Percentiles rank a stretch among this genome's conserved stretches.
Conservation (phyloP, 2,113 vertebrate species). For the Stegostoma tigrinum region DNA sequence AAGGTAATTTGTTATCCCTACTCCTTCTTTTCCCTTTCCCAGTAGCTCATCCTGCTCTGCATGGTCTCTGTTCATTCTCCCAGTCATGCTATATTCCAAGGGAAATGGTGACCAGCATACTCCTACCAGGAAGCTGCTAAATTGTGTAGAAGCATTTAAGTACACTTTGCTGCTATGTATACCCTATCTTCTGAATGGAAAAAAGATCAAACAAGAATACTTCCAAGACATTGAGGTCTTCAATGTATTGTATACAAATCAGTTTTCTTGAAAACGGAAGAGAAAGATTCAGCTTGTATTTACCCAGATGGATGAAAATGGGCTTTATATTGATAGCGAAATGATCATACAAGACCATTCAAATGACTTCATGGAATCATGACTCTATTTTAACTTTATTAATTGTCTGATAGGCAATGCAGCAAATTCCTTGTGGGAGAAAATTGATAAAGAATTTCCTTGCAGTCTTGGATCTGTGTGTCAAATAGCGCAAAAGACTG, state of each 20-base stretch:
- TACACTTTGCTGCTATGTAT: too few species aligned
- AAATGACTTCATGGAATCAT: background rate
- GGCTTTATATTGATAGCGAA: background rate
- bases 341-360: background rate
- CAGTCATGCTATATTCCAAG: background rate
- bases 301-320: background rate
- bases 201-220: background rate
- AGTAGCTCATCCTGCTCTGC: background rate
- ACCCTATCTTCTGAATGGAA: background rate
- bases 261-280: background rate
- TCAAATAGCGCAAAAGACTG: background rate
- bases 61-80: background rate
- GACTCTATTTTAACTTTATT: background rate
- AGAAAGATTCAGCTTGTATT: background rate
- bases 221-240: background rate
- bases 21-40: background rate
- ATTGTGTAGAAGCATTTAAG: background rate
- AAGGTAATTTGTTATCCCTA: background rate
- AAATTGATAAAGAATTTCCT: background rate
- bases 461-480: background rate
- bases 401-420: too few species aligned
- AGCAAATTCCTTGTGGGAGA: background rate
- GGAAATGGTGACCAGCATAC: too few species aligned
- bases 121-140: background rate
- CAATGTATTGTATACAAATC: background rate